Base-by-base conservation (phyloP, 2,113 vertebrate genomes). In the Xiphophorus couchianus region DNA sequence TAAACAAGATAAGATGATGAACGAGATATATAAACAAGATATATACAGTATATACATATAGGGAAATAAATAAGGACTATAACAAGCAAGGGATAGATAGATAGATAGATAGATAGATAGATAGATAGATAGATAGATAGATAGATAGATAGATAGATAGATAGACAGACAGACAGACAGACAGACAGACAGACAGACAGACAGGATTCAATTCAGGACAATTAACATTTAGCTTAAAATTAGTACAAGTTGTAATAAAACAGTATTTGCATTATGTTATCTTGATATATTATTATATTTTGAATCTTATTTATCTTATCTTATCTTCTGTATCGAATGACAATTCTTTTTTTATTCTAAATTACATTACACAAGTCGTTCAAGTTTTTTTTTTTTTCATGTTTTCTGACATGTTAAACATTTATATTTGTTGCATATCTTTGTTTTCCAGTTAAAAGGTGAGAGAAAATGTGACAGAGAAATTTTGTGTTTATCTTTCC, bases 401-500 rank as follows among this genome's bases (percentile, higher is more conserved):
- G n/a, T 27, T 30, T 30, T 42, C 14, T 42, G 39, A 48, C 17
- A 5, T 31, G 29, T 64, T 30, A 64, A 19, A 64, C 15, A 33
- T 22, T 22, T 33, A 5, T 61, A 11, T 61, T 60, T 61, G 12
- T 12, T 30, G 28, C 35, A 13, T 37, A 7, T 66, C 15, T 14
- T 39, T 39, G 33, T 27, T 39, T 66, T 39, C 33, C 22, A 25
- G 8, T 14, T 65, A 39, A 27, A 39, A 66, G n/a, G 11, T 13
- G 35, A n/a, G 5, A 17, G 25, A 73, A 58, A 68, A 74, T 62
- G 48, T 66, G 64, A 76, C 60, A 69, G 27, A 17, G 61, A 27
- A 73, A 70, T 37, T 37, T 64, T 31, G 27, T 81, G 42, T 29
- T 33, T 68, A 17, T 75, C 31, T 73, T 66, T 62, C 12, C 4